These are phyloP conservation scores for Mystacornis crossleyi DNA, from an alignment of 2,113 vertebrate species.

Conservation along the genomic window DNA sequence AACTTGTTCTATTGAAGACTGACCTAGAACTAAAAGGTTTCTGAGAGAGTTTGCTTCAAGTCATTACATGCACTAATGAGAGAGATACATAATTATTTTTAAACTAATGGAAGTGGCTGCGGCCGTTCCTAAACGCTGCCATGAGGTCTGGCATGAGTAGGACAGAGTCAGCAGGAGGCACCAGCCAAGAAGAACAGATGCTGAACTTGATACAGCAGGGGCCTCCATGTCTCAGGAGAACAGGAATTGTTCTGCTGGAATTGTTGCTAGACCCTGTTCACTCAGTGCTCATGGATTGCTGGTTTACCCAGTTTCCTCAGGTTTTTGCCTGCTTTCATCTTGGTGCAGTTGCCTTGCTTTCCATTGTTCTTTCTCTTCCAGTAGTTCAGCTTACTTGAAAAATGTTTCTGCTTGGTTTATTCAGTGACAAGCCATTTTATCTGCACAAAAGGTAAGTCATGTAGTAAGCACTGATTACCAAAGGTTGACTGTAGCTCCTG, in stretches of 20 bases:
- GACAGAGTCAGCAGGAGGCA: neutral
- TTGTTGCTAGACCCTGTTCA: neutral
- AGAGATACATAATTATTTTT: neutral
- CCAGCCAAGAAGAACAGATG: neutral
- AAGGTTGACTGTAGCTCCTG: neutral
- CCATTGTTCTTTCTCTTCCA: neutral
- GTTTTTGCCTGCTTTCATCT: neutral
- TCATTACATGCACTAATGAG: neutral
- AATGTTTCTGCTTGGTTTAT: neutral
- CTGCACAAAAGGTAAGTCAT: neutral
- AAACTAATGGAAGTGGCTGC: neutral
- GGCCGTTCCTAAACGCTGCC: neutral
- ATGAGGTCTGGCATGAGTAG: neutral
- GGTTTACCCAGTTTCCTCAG: neutral
- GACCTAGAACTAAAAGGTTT: neutral
- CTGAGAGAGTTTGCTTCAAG: neutral
- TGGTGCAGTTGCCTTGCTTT: neutral
- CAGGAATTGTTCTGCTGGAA: neutral
- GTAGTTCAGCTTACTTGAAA: neutral
- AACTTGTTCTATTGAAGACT: neutral
- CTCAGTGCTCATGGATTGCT: neutral
- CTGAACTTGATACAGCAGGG: neutral
- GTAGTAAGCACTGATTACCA: neutral
- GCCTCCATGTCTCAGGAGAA: neutral
- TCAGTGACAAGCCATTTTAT: neutral